Percentiles rank a stretch among this genome's conserved stretches.
These are phyloP conservation scores for Melozone crissalis DNA, from an alignment of 2,113 vertebrate species.

Conservation along the genomic window DNA sequence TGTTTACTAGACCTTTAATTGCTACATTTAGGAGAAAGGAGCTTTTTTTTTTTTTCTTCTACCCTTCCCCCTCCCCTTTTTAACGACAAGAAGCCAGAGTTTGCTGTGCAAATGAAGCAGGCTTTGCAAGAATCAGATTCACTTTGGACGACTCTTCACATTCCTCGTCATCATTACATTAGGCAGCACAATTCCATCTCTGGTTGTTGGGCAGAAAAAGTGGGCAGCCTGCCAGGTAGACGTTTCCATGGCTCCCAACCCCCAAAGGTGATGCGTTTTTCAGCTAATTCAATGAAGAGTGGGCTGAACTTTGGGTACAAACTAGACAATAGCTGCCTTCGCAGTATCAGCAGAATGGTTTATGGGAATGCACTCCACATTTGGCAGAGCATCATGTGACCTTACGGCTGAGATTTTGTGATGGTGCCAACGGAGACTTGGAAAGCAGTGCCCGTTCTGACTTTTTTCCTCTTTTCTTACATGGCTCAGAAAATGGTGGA, in stretches of 20 bases:
- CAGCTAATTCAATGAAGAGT: constrained; percentile 86
- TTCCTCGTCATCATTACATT: constrained; percentile 88
- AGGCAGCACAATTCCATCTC: constrained; percentile 84
- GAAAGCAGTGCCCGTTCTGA: constrained; percentile 79
- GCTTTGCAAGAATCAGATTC: constrained; percentile 85
- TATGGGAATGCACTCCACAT: constrained; percentile 88
- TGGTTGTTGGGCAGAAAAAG: constrained; percentile 83
- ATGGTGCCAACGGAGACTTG: constrained; percentile 84
- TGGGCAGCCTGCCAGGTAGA: constrained; percentile 93
- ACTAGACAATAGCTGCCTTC: constrained; percentile 97
- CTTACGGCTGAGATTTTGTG: constrained; percentile 87
- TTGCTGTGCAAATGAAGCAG: constrained; percentile 82
- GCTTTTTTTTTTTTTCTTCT: neutral
- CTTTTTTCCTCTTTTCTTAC: constrained; percentile 76
- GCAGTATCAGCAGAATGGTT: constrained; percentile 92
- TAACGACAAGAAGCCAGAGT: constrained; percentile 77
- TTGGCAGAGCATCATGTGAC: constrained; percentile 90
- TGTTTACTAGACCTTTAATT: constrained; percentile 74
- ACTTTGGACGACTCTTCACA: constrained; percentile 86
- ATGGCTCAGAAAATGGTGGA: constrained; percentile 93
- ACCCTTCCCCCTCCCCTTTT: neutral
- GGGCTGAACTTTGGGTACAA: constrained; percentile 88
- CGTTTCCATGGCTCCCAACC: constrained; percentile 96
- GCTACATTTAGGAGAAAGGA: constrained; percentile 69
- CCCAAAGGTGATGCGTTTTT: constrained; percentile 91